Evolutionary conservation across 2,797 vertebrate genomes (phyloP).

Genomic region (Enteromius viviparus): DNA sequence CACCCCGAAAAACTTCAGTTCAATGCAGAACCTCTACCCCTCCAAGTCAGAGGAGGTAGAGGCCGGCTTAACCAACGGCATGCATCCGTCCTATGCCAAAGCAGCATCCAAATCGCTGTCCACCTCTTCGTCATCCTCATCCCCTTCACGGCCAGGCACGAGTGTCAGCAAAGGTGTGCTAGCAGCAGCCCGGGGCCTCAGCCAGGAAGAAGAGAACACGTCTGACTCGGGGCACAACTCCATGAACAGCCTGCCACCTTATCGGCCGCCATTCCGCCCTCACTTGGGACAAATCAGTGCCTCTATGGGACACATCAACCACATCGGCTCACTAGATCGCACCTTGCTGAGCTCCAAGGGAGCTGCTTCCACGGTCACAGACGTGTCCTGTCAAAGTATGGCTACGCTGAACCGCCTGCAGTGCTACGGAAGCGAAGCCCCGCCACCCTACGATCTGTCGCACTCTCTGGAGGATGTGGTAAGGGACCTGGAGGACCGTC

Average conservation of each 20-base stretch:
- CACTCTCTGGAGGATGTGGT: constrained; percentile 88
- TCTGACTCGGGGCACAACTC: constrained; percentile 91
- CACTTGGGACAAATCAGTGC: constrained; percentile 90
- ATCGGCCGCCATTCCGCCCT: constrained; percentile 85
- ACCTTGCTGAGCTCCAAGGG: constrained; percentile 75
- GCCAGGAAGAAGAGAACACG: constrained; percentile 85
- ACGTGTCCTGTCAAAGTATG: constrained; percentile 85
- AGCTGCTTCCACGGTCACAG: constrained; percentile 72
- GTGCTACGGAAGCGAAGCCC: constrained; percentile 83
- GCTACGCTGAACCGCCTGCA: constrained; percentile 85
- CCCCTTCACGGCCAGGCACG: constrained; percentile 68
- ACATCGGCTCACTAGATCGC: constrained; percentile 91
- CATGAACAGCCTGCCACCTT: constrained; percentile 90
- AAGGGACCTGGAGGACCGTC: constrained; percentile 87
- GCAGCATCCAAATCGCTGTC: constrained; percentile 77
- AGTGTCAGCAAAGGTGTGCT: constrained; percentile 67
- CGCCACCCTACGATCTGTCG: constrained; percentile 90
- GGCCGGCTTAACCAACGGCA: constrained; percentile 81
- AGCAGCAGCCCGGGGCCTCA: constrained; percentile 77
- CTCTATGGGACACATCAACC: constrained; percentile 95
- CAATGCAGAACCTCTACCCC: constrained; percentile 91
- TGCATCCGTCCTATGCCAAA: constrained; percentile 72
- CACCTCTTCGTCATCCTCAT: constrained; percentile 86
- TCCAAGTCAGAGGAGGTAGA: constrained; percentile 88
- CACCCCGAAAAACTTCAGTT: constrained; percentile 89